A percentile compares a stretch with the other conserved stretches of the same genome.
Conservation (phyloP, 2,113 vertebrate genomes). For the Baryphthengus martii region DNA sequence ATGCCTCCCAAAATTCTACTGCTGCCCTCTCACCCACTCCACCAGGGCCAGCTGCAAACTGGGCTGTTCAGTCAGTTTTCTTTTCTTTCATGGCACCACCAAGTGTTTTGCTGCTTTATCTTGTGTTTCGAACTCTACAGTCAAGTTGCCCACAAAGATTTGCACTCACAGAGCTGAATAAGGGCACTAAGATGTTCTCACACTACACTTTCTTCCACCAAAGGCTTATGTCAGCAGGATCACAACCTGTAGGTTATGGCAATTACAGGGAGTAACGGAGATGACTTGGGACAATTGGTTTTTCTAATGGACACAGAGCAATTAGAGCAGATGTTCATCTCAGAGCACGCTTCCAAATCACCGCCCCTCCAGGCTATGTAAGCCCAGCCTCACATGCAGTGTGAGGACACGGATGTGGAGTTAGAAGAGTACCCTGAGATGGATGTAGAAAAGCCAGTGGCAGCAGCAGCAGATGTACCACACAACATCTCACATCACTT, state of each 20-base stretch:
- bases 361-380: fast-evolving
- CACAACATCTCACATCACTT: not conserved
- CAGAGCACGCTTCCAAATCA: not conserved
- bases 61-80: not conserved
- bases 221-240: not conserved
- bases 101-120: not conserved
- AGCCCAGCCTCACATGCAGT: not conserved
- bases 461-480: not conserved
- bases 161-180: not conserved
- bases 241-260: not conserved
- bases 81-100: not conserved
- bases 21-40: not conserved
- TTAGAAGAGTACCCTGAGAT: not conserved
- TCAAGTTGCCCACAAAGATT: not conserved
- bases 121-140: not conserved
- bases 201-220: not conserved
- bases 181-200: not conserved
- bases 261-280: not conserved
- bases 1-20: not conserved
- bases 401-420: fast-evolving
- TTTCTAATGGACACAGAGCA: not conserved
- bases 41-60: not conserved
- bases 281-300: not conserved
- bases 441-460: not conserved
- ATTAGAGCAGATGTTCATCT: not conserved